Evolutionary conservation across 2,113 vertebrate genomes (phyloP), one percentile per base, ranked within the genome.

Genomic region (Apteryx owenii): DNA sequence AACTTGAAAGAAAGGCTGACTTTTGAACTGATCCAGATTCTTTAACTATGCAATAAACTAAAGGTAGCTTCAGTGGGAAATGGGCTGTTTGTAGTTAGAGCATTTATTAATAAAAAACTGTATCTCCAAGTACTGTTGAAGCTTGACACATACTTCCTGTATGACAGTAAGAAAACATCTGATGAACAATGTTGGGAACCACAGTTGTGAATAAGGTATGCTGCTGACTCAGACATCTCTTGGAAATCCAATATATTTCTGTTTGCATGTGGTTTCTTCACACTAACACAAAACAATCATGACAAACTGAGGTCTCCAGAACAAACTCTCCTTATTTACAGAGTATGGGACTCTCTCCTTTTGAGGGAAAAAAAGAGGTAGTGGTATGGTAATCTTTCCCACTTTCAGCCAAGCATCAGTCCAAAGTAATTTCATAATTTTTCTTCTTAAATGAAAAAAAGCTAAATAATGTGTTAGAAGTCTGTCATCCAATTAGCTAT

Each of bases 71-170:
- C 85, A 88, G 79, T 75, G 92, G 85, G 71, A 95, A 96, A 60
- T 0, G 0, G 33, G 29, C 76, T 96, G 79, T 84, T 93, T 90
- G 77, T 56, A 92, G 33, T 75, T 48, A n/a, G 19, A 71, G 64
- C 69, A 76, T 15, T 88, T 93, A 94, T 51, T 93, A 94, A 95
- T 25, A 93, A 73, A 97, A 96, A 93, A 14, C 33, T 75, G 48
- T 66, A 85, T 77, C 70, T 69, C 81, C 40, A 62, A 95, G 71
- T 61, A 58, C 85, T 83, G 79, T 50, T 94, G 40, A 83, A 96
- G 78, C 92, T 91, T 90, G 93, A 95, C 94, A 95, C 71, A 89
- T 28, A 28, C 86, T 96, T 97, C 84, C 94, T 91, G 89, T 75
- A 75, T 64, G 54, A 95, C 87, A 88, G 60, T 36, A 90, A 91